Evolutionary conservation across 2,888 invertebrate genomes (phyloP).

Genomic region (Sceliomorpha sp.): DNA sequence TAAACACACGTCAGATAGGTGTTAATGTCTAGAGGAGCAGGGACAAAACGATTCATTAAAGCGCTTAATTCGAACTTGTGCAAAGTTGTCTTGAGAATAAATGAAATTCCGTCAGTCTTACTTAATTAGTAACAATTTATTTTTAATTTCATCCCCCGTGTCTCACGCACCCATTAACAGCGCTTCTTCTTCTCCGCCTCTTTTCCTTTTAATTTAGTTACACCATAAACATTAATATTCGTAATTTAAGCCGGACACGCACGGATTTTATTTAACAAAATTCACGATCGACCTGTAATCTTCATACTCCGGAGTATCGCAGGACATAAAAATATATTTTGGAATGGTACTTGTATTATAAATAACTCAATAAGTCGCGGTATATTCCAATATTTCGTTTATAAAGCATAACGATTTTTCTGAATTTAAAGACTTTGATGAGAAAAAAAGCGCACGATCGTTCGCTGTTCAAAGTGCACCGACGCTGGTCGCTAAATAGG

Average conservation of each 20-base stretch:
- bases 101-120: slow-evolving; percentile 50
- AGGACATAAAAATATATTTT: background rate
- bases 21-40: slow-evolving; percentile 34
- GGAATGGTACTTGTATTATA: background rate
- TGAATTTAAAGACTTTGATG: slow-evolving; percentile 15
- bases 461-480: slow-evolving; percentile 18
- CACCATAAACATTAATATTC: slow-evolving; percentile 20
- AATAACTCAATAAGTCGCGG: too few relatives aligned
- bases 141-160: slow-evolving; percentile 22
- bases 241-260: slow-evolving; percentile 27
- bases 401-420: slow-evolving; percentile 15
- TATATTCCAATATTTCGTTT: too few relatives aligned
- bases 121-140: slow-evolving; percentile 53
- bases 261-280: slow-evolving; percentile 24
- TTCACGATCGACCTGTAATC: background rate
- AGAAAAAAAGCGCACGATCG: slow-evolving; percentile 19
- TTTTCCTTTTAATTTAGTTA: slow-evolving; percentile 18
- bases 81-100: slow-evolving; percentile 47
- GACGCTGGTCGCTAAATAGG: slow-evolving; percentile 19
- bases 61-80: slow-evolving; percentile 51
- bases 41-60: slow-evolving; percentile 46
- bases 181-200: slow-evolving; percentile 25
- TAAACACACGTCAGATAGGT: slow-evolving; percentile 23
- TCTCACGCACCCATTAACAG: slow-evolving; percentile 40
- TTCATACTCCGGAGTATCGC: background rate